Evolutionary conservation across 2,888 invertebrate species (phyloP).

Genomic region (Mantis religiosa): DNA sequence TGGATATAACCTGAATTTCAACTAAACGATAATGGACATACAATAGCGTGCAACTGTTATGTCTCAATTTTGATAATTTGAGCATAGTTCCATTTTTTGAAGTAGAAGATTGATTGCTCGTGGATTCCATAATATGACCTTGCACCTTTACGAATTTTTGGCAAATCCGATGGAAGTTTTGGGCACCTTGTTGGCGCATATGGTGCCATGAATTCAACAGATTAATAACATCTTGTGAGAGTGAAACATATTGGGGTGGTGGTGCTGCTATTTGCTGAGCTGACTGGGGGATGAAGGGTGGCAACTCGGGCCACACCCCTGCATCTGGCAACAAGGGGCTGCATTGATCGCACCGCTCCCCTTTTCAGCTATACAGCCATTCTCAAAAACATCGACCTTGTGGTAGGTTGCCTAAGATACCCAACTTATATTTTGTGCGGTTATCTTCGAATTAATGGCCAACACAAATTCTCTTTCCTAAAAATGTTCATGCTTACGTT

Average conservation of each 20-base stretch:
- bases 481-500: no score
- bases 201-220: not conserved
- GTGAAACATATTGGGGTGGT: not conserved
- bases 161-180: not conserved
- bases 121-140: no score
- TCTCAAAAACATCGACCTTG: not conserved
- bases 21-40: no score
- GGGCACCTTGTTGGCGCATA: not conserved
- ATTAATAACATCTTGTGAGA: not conserved
- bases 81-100: no score
- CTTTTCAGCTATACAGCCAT: not conserved
- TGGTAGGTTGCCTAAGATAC: not conserved
- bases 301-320: not conserved
- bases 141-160: not conserved
- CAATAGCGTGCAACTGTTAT: no score
- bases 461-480: no score
- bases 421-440: no score
- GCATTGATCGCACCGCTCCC: not conserved
- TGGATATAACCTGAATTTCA: no score
- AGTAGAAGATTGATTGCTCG: no score
- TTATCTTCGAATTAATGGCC: no score
- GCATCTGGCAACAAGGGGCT: slow-evolving; percentile 2
- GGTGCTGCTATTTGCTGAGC: not conserved
- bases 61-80: no score
- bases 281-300: not conserved